Conservation (phyloP, 2,797 vertebrate genomes). For the Acanthornis magna region DNA sequence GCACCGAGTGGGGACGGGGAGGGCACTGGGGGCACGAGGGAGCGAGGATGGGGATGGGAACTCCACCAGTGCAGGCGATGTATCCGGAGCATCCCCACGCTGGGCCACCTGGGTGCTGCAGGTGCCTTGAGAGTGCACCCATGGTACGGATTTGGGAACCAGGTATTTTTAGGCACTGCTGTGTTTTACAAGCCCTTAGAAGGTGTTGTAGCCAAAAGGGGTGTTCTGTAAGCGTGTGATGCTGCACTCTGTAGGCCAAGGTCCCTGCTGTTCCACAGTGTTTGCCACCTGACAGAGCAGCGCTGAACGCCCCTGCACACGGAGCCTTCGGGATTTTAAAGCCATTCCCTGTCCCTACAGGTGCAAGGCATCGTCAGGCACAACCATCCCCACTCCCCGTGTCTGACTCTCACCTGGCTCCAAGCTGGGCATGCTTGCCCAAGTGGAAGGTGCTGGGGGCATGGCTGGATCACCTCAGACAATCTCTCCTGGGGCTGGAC, state of each 20-base stretch:
- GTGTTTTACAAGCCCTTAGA: neutral
- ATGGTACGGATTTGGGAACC: rapidly evolving
- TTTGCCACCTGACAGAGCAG: neutral
- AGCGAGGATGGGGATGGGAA: rapidly evolving
- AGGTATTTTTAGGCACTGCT: neutral
- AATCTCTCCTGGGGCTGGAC: neutral
- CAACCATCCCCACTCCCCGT: rapidly evolving
- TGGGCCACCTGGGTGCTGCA: neutral
- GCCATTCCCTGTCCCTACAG: neutral
- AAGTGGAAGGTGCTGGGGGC: neutral
- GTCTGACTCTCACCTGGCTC: neutral
- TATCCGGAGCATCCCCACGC: rapidly evolving
- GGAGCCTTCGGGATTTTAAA: neutral
- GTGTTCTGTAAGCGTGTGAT: rapidly evolving
- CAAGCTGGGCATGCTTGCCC: rapidly evolving
- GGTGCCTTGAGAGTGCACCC: rapidly evolving
- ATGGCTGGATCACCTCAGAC: neutral
- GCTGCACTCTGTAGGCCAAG: neutral
- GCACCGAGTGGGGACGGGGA: rapidly evolving
- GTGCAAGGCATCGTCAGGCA: neutral
- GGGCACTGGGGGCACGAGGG: too few species aligned
- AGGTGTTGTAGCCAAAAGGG: neutral
- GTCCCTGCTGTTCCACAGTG: neutral
- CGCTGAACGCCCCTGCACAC: rapidly evolving
- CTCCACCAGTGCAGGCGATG: rapidly evolving